Conservation (phyloP, 2,113 vertebrate genomes). For the Ploceus nigricollis region DNA sequence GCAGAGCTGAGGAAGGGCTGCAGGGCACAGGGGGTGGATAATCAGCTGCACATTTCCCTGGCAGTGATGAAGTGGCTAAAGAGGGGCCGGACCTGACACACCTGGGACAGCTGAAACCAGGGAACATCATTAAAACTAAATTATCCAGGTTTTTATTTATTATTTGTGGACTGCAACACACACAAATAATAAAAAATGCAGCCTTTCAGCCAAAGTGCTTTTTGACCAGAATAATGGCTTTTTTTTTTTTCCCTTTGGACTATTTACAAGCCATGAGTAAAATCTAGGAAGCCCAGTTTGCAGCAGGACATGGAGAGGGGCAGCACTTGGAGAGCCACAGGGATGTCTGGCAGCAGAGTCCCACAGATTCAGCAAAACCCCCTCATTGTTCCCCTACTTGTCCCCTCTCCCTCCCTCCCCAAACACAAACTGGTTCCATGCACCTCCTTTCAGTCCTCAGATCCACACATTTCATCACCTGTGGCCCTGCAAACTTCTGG, state of each 20-base stretch:
- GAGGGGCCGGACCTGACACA: not conserved
- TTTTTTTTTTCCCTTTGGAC: not conserved
- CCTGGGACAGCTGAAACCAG: not conserved
- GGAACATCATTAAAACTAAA: slow-evolving; percentile 27
- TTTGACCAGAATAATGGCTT: not conserved
- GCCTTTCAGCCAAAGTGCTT: slow-evolving; percentile 15
- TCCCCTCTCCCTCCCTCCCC: not conserved
- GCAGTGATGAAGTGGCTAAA: not conserved
- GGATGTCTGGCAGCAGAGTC: not conserved
- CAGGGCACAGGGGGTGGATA: not conserved
- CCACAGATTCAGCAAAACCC: not conserved
- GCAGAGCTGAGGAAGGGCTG: not conserved
- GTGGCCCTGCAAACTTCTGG: not conserved
- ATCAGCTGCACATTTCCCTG: not conserved
- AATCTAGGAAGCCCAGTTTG: not conserved
- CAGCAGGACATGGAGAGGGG: not conserved
- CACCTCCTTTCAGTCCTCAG: not conserved
- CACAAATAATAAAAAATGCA: slow-evolving; percentile 15
- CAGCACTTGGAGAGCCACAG: not conserved
- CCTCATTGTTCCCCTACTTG: not conserved
- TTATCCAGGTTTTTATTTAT: slow-evolving; percentile 26
- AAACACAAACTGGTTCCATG: not conserved
- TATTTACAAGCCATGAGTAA: not conserved
- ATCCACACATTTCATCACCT: not conserved
- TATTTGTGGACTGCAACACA: slow-evolving; percentile 17